Base-by-base conservation (phyloP, 2,888 invertebrate genomes). In the Encarsia formosa region DNA sequence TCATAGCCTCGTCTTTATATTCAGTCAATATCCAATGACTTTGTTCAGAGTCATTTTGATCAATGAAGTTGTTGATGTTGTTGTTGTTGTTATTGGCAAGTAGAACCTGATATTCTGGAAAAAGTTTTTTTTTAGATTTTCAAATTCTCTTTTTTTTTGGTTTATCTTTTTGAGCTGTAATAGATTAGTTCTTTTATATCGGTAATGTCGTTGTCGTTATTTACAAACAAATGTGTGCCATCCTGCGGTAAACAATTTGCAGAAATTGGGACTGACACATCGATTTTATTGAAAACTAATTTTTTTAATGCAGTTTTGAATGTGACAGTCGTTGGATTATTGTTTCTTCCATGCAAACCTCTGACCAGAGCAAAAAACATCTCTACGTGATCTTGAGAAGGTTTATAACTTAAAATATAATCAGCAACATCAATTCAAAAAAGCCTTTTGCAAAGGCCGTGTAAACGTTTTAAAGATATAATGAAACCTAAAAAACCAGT, bases 301-400 rank as follows among this genome's bases (percentile, higher is more conserved):
- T 57, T 54, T 45, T 52, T 57, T 24, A 43, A 58, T 1, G 59
- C 58, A 4, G 57, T 49, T 39, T 54, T 39, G 50, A 53, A 54
- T 26, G 54, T 45, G 15, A 35, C 40, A 0, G 49, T 57, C n/a
- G 57, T 57, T 8, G 49, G 54, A 39, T 57, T 57, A 15, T 54
- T 48, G 6, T 13, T 48, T 29, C 41, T 51, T 13, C 51, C 54
- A 20, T 54, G 50, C 54, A 54, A 50, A 20, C 49, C 24, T 26
- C 51, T 38, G 20, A 57, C 52, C 4, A 41, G 31, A 0, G 57
- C 44, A 52, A 57, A 57, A 38, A 57, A 43, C 49, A 49, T 57
- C 39, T 54, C 54, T 13, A 52, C 42, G 13, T 52, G 54, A 20
- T 57, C 57, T 43, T 57, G 57, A 2, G 49, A 57, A 15, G 54